Evolutionary conservation across 2,797 vertebrate genomes (phyloP).

Genomic region (Forpus xanthops): DNA sequence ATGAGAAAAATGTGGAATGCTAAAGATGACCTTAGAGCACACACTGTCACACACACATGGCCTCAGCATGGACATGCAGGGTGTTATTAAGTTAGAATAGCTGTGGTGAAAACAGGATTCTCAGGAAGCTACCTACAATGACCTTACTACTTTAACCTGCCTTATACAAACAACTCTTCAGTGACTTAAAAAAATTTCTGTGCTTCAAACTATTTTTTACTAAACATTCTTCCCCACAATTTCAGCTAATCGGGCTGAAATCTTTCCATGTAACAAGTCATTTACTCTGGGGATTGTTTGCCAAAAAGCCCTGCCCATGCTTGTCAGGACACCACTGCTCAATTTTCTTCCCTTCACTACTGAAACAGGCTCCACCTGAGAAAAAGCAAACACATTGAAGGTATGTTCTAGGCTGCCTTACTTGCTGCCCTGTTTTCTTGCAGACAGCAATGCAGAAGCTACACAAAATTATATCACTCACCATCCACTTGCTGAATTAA

Average conservation of each 20-base stretch:
- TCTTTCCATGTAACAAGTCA: neutral
- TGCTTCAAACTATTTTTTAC: neutral
- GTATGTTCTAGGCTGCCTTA: neutral
- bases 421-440: neutral
- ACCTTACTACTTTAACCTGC: neutral
- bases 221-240: neutral
- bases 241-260: neutral
- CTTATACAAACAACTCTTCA: neutral
- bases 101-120: neutral
- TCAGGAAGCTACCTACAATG: neutral
- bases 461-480: neutral
- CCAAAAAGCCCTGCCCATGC: accelerated
- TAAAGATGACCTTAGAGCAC: neutral
- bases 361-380: neutral
- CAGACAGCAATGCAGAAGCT: neutral
- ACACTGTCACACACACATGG: neutral
- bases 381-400: neutral
- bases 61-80: neutral
- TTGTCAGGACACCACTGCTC: neutral
- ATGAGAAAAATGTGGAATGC: neutral
- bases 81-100: neutral
- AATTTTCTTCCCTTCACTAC: neutral
- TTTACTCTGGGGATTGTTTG: neutral
- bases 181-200: neutral
- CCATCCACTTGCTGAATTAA: neutral